phyloP scores from a whole-genome alignment of 2,888 invertebrate species.

The Aleiodes testaceus region DNA sequence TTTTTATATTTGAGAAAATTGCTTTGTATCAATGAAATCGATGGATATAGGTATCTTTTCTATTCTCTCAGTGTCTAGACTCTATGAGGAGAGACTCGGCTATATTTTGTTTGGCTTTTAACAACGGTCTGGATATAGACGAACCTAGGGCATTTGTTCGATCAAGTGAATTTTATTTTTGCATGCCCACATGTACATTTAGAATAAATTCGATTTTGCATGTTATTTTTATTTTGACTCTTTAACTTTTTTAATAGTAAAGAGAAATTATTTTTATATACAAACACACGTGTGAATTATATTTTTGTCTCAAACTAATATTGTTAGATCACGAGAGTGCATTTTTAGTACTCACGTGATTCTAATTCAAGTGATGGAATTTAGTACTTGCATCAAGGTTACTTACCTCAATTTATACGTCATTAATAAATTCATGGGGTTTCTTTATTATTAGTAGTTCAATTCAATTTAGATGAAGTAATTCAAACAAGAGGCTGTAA shows the following conservation, averaged over 20 bases:
- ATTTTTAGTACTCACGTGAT: constrained; percentile 40
- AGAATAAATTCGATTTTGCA: background rate
- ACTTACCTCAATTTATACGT: constrained; percentile 10
- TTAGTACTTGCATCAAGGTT: background rate
- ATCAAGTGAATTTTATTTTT: constrained; percentile 32
- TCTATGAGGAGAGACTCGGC: background rate
- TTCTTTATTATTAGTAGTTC: background rate
- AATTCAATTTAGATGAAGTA: constrained; percentile 21
- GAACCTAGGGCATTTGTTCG: background rate
- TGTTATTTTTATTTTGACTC: background rate
- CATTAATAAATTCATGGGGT: constrained; percentile 3
- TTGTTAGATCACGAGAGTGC: constrained; percentile 23
- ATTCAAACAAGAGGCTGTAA: constrained; percentile 13
- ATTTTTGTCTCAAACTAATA: constrained; percentile 18
- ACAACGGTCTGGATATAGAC: constrained; percentile 1
- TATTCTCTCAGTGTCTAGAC: constrained; percentile 34
- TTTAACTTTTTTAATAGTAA: constrained; percentile 34
- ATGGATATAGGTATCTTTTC: constrained; percentile 37
- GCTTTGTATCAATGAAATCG: constrained; percentile 38
- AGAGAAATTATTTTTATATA: constrained; percentile 34
- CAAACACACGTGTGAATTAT: constrained; percentile 18
- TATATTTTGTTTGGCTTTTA: constrained; percentile 36
- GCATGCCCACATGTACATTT: constrained; percentile 20
- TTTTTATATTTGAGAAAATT: no score
- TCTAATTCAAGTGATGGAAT: constrained; percentile 13